Evolutionary conservation across 2,888 invertebrate species (phyloP).

Genomic region (Endotricha flammealis): DNA sequence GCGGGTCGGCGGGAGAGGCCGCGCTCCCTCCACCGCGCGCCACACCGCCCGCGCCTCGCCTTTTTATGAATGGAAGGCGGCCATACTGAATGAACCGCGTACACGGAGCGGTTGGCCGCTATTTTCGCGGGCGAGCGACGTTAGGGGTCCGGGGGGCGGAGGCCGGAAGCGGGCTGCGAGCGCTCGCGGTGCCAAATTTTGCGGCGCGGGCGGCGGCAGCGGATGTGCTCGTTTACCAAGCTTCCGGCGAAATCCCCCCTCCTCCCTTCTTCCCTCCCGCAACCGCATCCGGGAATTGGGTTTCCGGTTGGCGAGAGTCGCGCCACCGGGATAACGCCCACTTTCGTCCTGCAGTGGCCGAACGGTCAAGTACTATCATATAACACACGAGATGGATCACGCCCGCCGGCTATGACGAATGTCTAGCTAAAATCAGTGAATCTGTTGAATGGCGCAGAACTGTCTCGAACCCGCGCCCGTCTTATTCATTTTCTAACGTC

Average conservation of each 20-base stretch:
- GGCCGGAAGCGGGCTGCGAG: slow-evolving; percentile 75
- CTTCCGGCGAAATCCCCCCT: slow-evolving; percentile 75
- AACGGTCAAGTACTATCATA: slow-evolving; percentile 35
- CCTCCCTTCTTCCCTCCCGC: too few species aligned
- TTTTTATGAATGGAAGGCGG: slow-evolving; percentile 86
- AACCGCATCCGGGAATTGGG: slow-evolving; percentile 77
- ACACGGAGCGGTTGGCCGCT: slow-evolving; percentile 78
- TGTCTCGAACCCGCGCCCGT: background rate
- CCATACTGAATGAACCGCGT: slow-evolving; percentile 85
- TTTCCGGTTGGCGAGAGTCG: slow-evolving; percentile 74
- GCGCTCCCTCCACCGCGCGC: slow-evolving; percentile 72
- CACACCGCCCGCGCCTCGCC: slow-evolving; percentile 73
- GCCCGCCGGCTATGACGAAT: too few species aligned
- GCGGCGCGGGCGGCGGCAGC: slow-evolving; percentile 76
- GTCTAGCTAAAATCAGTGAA: background rate
- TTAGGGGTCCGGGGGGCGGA: slow-evolving; percentile 65
- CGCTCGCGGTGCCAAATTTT: slow-evolving; percentile 77
- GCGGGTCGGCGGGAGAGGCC: slow-evolving; percentile 72
- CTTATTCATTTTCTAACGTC: background rate
- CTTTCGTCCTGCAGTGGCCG: slow-evolving; percentile 60
- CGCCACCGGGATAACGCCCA: slow-evolving; percentile 66
- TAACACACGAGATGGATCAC: slow-evolving; percentile 19
- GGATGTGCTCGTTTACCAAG: slow-evolving; percentile 77
- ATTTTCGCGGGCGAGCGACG: slow-evolving; percentile 72
- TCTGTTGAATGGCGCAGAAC: background rate